phyloP scores from a whole-genome alignment of 2,113 vertebrate genomes.

The Ellobius talpinus region DNA sequence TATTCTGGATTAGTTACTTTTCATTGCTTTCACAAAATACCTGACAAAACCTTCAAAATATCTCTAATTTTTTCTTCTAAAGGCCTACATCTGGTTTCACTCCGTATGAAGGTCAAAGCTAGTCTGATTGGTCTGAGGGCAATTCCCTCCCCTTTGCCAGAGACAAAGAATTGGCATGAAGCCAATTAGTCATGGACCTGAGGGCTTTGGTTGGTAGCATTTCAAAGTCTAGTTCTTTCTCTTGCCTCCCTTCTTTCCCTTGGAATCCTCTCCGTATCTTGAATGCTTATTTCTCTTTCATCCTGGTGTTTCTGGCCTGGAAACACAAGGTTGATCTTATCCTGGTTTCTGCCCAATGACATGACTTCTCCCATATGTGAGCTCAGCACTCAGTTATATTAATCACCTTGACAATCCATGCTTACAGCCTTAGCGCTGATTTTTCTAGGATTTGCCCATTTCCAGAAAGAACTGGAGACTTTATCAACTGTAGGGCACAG shows the following conservation, averaged over 20 bases:
- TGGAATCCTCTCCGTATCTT: slow-evolving; percentile 17
- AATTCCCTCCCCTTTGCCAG: slow-evolving; percentile 17
- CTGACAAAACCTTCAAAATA: neutral
- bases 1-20: neutral
- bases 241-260: slow-evolving; percentile 32
- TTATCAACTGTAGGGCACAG: slow-evolving; percentile 34
- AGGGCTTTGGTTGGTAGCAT: neutral
- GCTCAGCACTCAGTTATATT: neutral
- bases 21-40: neutral
- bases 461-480: neutral
- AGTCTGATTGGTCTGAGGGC: neutral
- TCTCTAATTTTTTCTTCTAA: neutral
- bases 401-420: neutral
- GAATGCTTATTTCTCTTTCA: slow-evolving; percentile 19
- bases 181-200: neutral
- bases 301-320: slow-evolving; percentile 24
- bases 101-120: neutral
- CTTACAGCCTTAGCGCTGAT: neutral
- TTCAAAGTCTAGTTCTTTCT: neutral
- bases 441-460: slow-evolving; percentile 20
- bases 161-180: neutral
- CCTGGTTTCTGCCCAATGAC: neutral
- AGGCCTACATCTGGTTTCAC: neutral
- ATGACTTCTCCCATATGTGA: neutral
- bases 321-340: neutral